Evolutionary conservation across 2,113 vertebrate genomes (phyloP), one percentile per base, ranked within the genome.

Genomic region (Paradisaea rubra): DNA sequence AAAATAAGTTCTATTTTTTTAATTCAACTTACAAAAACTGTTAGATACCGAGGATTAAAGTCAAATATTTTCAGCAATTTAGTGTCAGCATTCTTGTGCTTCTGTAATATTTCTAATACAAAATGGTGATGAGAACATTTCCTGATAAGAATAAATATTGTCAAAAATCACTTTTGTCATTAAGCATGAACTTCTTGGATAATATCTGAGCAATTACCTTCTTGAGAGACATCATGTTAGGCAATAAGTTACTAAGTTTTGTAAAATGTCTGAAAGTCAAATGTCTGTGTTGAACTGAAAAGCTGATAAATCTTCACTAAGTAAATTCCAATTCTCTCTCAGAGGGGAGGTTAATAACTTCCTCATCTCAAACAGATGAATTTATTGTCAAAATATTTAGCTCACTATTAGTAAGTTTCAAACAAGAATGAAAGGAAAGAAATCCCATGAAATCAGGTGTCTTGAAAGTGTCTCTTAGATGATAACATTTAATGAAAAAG

Each of bases 301-400:
- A 91, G 25, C 49, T 60, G 57, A 31, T 79, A 89, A 81, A 21
- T 71, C 25, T 80, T 82, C 2, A 0, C 64, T 92, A 93, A 76
- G 24, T 86, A 92, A 93, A 90, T 93, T 91, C 28, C 11, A 83
- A 1, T 78, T 91, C 35, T 77, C 10, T 74, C 61, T 85, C 73
- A 74, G 30, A 88, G 28, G 10, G 5, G 7, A 87, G 20, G 21
- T 70, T 89, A 92, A 85, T 79, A 71, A 68, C 39, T 53, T 89
- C 6, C 4, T 87, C 19, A 52, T 91, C 64, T 89, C 49, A 93
- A 81, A 72, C n/a, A 70, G 3, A 1, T 66, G 35, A 92, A 91
- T 89, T 85, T 81, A 87, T 84, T 87, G 61, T 74, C 45, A 87
- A 91, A 95, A 22, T 93, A 47, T 72, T 93, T 60, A 81, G 20